Evolutionary conservation across 2,797 vertebrate species (phyloP).

Genomic region (Peromyscus eremicus): DNA sequence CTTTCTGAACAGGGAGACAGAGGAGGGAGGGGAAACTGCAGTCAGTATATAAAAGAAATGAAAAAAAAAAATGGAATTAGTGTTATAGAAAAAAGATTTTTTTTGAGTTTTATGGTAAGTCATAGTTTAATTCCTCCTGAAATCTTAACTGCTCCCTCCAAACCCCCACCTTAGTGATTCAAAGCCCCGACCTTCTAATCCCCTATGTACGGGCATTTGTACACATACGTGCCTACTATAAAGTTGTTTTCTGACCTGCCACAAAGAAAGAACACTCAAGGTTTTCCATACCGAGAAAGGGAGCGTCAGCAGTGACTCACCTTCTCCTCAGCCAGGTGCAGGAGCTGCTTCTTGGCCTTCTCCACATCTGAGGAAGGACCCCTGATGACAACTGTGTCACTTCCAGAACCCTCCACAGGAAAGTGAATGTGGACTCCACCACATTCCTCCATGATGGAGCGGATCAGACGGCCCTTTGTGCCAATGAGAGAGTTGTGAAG

Average conservation of each 20-base stretch:
- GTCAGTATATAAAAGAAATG: too few species aligned
- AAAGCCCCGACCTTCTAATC: not conserved
- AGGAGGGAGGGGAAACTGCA: too few species aligned
- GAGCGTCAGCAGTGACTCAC: constrained; percentile 83
- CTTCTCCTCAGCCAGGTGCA: constrained; percentile 99
- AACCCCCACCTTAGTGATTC: too few species aligned
- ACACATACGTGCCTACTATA: accelerated
- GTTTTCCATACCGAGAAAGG: not conserved
- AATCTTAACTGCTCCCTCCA: not conserved
- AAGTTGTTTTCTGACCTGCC: not conserved
- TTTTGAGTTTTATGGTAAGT: not conserved
- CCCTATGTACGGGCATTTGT: accelerated
- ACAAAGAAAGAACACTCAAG: not conserved
- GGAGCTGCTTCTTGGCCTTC: constrained; percentile 97
- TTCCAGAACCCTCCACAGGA: constrained; percentile 97
- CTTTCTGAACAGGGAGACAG: too few species aligned
- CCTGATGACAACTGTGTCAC: constrained; percentile 97
- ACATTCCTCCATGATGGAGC: constrained; percentile 99
- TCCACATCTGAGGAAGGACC: constrained; percentile 97
- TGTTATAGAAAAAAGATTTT: too few species aligned
- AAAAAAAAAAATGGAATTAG: too few species aligned
- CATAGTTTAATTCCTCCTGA: not conserved
- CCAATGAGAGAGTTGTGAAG: constrained; percentile 99
- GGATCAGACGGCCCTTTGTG: constrained; percentile 98
- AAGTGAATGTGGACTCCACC: constrained; percentile 99